phyloP scores from a whole-genome alignment of 2,113 vertebrate genomes.

The Atlantisia rogersi region DNA sequence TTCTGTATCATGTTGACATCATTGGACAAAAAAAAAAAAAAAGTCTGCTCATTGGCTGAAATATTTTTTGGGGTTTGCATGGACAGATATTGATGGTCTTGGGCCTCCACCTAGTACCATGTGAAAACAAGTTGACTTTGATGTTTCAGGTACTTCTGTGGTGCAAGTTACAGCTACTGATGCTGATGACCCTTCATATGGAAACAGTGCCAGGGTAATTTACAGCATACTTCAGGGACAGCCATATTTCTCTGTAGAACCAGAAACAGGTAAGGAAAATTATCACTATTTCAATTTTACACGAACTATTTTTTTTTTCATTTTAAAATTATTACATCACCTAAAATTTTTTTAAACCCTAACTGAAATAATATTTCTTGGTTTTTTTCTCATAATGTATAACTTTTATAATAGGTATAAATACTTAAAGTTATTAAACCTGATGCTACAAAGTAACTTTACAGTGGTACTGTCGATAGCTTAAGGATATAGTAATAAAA shows the following conservation, averaged over 20 bases:
- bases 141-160: slow-evolving; percentile 83
- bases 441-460: not conserved
- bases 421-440: not conserved
- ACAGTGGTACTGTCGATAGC: not conserved
- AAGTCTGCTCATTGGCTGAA: not conserved
- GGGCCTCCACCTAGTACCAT: not conserved
- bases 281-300: not conserved
- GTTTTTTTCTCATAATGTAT: not conserved
- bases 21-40: not conserved
- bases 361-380: not conserved
- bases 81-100: slow-evolving; percentile 34
- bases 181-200: slow-evolving; percentile 84
- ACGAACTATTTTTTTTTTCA: not conserved
- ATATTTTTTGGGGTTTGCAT: not conserved
- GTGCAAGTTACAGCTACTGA: slow-evolving; percentile 85
- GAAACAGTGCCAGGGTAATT: slow-evolving; percentile 84
- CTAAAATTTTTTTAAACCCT: not conserved
- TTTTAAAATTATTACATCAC: not conserved
- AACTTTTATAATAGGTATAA: not conserved
- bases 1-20: not conserved
- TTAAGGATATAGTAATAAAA: not conserved
- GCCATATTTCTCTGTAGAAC: slow-evolving; percentile 86
- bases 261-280: slow-evolving; percentile 81
- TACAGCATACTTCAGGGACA: slow-evolving; percentile 87
- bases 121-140: slow-evolving; percentile 67